Evolutionary conservation across 2,888 invertebrate genomes (phyloP).

Genomic region (Calephelis perditalis): DNA sequence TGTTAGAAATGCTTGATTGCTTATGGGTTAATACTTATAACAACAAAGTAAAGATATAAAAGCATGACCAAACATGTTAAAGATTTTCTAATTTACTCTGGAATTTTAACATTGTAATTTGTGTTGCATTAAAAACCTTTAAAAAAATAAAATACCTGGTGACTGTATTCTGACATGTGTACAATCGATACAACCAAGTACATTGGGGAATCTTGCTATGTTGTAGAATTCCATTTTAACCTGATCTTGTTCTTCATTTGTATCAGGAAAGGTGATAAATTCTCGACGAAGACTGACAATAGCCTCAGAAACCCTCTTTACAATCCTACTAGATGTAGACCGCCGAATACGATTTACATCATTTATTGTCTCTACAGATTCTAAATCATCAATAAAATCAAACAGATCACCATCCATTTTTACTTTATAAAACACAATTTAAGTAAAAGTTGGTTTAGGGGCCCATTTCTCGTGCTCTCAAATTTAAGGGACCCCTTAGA

Average conservation of each 20-base stretch:
- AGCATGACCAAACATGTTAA: no score
- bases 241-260: not conserved
- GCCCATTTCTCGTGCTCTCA: not conserved
- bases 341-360: not conserved
- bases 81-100: no score
- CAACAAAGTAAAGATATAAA: no score
- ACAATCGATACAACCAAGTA: not conserved
- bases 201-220: not conserved
- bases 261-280: not conserved
- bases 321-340: not conserved
- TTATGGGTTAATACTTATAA: no score
- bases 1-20: no score
- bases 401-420: not conserved
- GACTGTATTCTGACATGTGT: slow-evolving; percentile 13
- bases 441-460: not conserved
- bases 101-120: no score
- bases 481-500: no score
- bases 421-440: no score
- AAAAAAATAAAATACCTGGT: slow-evolving; percentile 11
- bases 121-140: no score
- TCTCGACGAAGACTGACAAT: not conserved
- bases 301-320: not conserved
- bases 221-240: not conserved
- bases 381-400: not conserved
- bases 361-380: not conserved